Evolutionary conservation across 2,888 invertebrate genomes (phyloP).

Genomic region (Megalurothrips usitatus): DNA sequence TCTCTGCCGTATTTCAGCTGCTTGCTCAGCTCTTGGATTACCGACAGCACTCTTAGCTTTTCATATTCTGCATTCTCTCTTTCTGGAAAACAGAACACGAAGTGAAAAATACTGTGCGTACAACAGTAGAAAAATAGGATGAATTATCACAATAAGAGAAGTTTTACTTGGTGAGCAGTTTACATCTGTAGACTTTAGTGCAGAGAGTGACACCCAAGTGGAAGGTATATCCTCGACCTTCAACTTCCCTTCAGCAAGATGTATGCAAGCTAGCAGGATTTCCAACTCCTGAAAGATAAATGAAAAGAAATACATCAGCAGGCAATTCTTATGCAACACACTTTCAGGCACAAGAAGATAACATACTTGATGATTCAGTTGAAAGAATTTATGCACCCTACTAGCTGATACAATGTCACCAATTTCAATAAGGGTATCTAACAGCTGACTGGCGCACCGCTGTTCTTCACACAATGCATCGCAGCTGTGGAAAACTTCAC

Average conservation of each 20-base stretch:
- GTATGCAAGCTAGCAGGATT: conserved; percentile 58
- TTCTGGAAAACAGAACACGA: background rate
- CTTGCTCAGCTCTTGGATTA: conserved; percentile 51
- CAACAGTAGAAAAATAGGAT: background rate
- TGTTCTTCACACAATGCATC: background rate
- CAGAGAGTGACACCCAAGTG: background rate
- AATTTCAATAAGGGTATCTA: conserved; percentile 54
- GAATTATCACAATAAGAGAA: background rate
- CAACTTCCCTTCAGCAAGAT: conserved; percentile 59
- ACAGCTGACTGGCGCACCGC: conserved; percentile 41
- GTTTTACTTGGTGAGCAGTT: background rate
- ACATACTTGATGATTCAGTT: conserved; percentile 43
- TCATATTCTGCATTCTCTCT: background rate
- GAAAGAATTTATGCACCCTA: conserved; percentile 50
- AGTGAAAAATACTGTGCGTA: background rate
- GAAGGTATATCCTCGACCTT: conserved; percentile 35
- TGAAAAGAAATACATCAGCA: background rate
- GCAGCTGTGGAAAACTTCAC: background rate
- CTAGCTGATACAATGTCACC: conserved; percentile 58
- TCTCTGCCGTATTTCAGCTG: conserved; percentile 52
- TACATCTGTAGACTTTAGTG: background rate
- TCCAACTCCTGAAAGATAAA: conserved; percentile 51
- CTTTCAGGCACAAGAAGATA: background rate
- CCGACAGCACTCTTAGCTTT: conserved; percentile 41
- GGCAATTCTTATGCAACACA: background rate